Conservation (phyloP, 35 echinoderm and acorn worm species). For the Strongylocentrotus purpuratus region DNA sequence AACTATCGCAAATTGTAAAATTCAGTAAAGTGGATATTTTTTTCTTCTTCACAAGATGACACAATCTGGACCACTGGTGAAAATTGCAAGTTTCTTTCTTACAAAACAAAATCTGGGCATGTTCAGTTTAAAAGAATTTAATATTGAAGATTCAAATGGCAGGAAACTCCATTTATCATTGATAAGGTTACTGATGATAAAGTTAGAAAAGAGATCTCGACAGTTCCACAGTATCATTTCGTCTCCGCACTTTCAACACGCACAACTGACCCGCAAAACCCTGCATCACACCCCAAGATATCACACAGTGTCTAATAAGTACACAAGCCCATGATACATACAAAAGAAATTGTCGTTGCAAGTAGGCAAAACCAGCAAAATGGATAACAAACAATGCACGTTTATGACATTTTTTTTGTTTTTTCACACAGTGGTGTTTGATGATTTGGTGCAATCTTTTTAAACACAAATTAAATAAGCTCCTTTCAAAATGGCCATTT, state of each 20-base stretch:
- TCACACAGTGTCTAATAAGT: background rate
- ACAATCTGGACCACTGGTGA: no score
- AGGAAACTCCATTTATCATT: background rate
- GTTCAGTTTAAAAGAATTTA: no score
- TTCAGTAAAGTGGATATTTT: no score
- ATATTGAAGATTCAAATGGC: background rate
- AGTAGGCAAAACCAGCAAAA: background rate
- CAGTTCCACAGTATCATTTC: background rate
- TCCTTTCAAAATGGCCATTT: background rate
- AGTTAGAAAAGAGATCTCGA: constrained; percentile 1
- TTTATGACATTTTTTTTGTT: no score
- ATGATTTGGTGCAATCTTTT: background rate
- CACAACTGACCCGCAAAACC: background rate
- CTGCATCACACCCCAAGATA: background rate
- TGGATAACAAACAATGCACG: background rate
- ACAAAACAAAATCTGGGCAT: no score
- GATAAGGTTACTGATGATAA: background rate
- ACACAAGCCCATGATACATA: background rate
- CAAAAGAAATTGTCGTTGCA: constrained; percentile 4
- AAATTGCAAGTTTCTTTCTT: no score
- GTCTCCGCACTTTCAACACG: background rate
- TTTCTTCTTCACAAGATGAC: no score
- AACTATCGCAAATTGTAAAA: no score
- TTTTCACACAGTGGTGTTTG: no score
- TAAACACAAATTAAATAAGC: background rate